phyloP scores from a whole-genome alignment of 2,113 vertebrate species.

The Malurus elegans region DNA sequence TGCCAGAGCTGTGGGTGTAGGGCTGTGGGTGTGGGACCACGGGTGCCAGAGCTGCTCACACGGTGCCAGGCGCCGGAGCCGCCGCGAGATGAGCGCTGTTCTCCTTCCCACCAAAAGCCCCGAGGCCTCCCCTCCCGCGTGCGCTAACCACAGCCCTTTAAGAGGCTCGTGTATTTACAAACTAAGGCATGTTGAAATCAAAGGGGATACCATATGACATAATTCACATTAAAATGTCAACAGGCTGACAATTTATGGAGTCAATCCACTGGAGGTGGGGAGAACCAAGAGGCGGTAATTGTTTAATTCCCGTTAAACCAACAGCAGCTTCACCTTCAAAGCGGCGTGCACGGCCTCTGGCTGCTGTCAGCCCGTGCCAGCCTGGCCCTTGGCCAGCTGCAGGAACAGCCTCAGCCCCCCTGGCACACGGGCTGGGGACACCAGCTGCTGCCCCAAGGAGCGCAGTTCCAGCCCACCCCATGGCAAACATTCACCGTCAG shows the following conservation, averaged over 20 bases:
- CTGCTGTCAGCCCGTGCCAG: constrained; percentile 68
- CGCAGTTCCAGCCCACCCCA: background rate
- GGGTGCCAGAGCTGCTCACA: background rate
- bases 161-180: constrained; percentile 98
- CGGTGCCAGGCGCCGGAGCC: background rate
- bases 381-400: constrained; percentile 57
- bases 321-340: constrained; percentile 69
- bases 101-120: constrained; percentile 86
- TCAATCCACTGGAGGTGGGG: constrained; percentile 81
- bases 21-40: too few species aligned
- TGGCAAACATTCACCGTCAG: background rate
- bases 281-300: constrained; percentile 77
- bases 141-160: constrained; percentile 98
- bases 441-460: accelerated
- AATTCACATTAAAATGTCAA: constrained; percentile 97
- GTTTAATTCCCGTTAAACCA: constrained; percentile 82
- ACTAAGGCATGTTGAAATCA: constrained; percentile 98
- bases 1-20: too few species aligned
- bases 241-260: constrained; percentile 93
- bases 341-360: constrained; percentile 53
- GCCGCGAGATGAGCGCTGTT: background rate
- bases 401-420: constrained; percentile 45
- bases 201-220: constrained; percentile 99
- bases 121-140: constrained; percentile 84
- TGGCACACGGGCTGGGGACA: background rate